Evolutionary conservation across 2,113 vertebrate genomes (phyloP).

Genomic region (Phylloscopus trochilus): DNA sequence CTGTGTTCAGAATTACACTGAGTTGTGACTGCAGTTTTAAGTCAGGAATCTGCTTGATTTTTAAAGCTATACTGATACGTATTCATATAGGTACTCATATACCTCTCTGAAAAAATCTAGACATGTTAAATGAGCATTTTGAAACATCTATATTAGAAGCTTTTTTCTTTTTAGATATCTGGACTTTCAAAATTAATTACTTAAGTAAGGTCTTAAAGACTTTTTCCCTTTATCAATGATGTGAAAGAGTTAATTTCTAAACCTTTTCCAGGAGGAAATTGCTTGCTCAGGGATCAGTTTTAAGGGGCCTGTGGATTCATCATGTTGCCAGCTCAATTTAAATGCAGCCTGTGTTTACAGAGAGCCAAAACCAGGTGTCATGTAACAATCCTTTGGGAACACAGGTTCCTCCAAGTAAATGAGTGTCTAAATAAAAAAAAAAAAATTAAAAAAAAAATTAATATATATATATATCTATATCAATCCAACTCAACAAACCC

Average conservation of each 20-base stretch:
- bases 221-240: not conserved
- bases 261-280: not conserved
- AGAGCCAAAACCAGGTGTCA: not conserved
- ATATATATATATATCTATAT: no score
- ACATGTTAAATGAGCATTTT: not conserved
- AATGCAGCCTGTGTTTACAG: not conserved
- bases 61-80: not conserved
- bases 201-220: not conserved
- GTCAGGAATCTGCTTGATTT: not conserved
- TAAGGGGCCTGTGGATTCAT: not conserved
- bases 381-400: not conserved
- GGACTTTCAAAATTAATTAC: not conserved
- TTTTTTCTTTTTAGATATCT: not conserved
- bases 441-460: accelerated
- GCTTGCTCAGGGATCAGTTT: not conserved
- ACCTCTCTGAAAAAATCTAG: not conserved
- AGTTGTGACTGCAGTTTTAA: not conserved
- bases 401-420: not conserved
- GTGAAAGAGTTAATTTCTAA: not conserved
- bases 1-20: not conserved
- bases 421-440: not conserved
- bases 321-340: not conserved
- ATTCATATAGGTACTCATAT: not conserved
- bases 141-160: not conserved
- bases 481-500: not conserved